These are phyloP conservation scores for Camelus bactrianus DNA, from an alignment of 2,113 vertebrate genomes.

Conservation along the genomic window DNA sequence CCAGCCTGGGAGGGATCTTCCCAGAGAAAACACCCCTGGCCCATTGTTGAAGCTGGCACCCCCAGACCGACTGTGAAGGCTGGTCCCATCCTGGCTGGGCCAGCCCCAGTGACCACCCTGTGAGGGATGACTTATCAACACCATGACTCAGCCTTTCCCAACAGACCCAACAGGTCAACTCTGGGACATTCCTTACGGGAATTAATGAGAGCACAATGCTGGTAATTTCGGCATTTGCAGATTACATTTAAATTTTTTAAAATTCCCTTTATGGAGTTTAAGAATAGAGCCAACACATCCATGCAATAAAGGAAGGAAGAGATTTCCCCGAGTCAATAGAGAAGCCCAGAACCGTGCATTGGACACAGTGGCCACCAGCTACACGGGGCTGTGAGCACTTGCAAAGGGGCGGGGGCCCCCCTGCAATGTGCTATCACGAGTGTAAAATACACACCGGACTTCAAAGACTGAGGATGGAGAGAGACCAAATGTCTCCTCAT, in stretches of 20 bases:
- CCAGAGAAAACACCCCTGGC: conserved; percentile 82
- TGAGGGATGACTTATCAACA: conserved; percentile 90
- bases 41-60: conserved; percentile 79
- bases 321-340: background rate
- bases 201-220: conserved; percentile 85
- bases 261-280: conserved; percentile 75
- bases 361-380: accelerated
- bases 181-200: conserved; percentile 90
- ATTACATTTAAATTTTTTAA: conserved; percentile 80
- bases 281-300: conserved; percentile 25
- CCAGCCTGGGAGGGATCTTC: conserved; percentile 74
- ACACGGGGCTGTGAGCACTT: background rate
- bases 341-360: accelerated
- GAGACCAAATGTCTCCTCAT: background rate
- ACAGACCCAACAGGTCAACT: conserved; percentile 87
- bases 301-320: background rate
- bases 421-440: too few species aligned
- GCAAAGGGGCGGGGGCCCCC: accelerated
- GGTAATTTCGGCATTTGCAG: conserved; percentile 81
- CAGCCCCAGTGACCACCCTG: conserved; percentile 83
- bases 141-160: conserved; percentile 90
- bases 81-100: conserved; percentile 79
- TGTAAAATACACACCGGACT: background rate
- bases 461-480: background rate
- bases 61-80: conserved; percentile 82